Percentiles rank a stretch among this genome's conserved stretches.
Conservation (phyloP, 2,888 invertebrate genomes). For the Kryphioiulus occultus region DNA sequence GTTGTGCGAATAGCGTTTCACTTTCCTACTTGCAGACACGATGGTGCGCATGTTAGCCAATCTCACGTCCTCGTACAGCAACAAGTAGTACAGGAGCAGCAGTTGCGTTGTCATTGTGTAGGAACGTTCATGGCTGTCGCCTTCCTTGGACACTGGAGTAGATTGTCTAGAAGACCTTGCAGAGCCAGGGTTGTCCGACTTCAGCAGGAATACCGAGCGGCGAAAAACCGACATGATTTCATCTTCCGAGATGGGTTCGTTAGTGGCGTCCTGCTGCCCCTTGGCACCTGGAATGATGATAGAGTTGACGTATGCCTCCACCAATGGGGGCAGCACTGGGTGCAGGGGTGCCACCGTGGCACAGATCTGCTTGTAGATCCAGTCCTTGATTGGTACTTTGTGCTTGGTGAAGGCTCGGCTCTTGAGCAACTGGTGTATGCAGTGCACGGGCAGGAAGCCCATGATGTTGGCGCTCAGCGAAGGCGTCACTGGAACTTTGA, state of each 20-base stretch:
- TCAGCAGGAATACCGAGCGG: conserved; percentile 49
- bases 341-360: conserved; percentile 89
- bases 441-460: conserved; percentile 94
- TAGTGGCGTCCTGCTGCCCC: conserved; percentile 78
- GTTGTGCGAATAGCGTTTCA: conserved; percentile 82
- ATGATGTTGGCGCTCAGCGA: conserved; percentile 86
- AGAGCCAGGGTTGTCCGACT: background rate
- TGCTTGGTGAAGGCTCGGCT: conserved; percentile 95
- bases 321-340: conserved; percentile 88
- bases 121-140: background rate
- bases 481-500: conserved; percentile 92
- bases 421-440: conserved; percentile 93
- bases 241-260: conserved; percentile 88
- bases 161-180: conserved; percentile 32
- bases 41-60: conserved; percentile 65
- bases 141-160: conserved; percentile 52
- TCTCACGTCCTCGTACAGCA: conserved; percentile 90
- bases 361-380: conserved; percentile 95
- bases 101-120: conserved; percentile 72
- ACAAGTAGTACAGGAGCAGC: conserved; percentile 86
- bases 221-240: conserved; percentile 86
- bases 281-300: conserved; percentile 70
- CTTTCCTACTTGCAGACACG: conserved; percentile 58
- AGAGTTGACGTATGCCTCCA: conserved; percentile 94
- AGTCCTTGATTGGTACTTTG: conserved; percentile 93